phyloP scores from a whole-genome alignment of 2,888 invertebrate species.

The Scaeva pyrastri region DNA sequence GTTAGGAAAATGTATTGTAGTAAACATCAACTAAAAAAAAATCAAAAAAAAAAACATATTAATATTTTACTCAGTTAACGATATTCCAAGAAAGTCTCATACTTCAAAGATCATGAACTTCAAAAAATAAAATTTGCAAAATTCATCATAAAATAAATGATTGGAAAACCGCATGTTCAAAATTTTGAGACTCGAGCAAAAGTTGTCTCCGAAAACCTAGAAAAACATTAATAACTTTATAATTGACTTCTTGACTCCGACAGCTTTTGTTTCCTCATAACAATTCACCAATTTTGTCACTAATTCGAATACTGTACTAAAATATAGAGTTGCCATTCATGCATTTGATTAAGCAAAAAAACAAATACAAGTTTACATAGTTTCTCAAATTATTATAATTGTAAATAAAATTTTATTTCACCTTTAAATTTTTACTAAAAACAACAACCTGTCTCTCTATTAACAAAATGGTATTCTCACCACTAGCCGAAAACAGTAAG shows the following conservation, averaged over 20 bases:
- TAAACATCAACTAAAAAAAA: slow-evolving; percentile 22
- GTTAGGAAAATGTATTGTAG: slow-evolving; percentile 22
- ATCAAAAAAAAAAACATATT: background rate
- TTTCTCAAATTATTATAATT: slow-evolving; percentile 13
- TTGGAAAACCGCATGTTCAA: slow-evolving; percentile 21
- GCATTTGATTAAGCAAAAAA: background rate
- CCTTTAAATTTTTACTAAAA: slow-evolving; percentile 56
- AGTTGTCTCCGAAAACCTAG: background rate
- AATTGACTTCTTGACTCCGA: background rate
- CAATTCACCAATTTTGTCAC: background rate
- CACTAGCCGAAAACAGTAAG: slow-evolving; percentile 78
- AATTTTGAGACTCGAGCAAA: background rate
- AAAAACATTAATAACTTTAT: background rate
- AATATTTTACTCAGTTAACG: background rate
- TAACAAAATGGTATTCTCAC: slow-evolving; percentile 74
- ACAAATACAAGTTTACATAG: background rate
- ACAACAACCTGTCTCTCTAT: slow-evolving; percentile 56
- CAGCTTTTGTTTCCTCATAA: slow-evolving; percentile 8
- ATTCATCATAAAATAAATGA: background rate
- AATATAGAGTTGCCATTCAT: background rate
- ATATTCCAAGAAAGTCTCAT: background rate
- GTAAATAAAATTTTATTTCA: slow-evolving; percentile 56
- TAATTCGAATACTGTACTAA: slow-evolving; percentile 1
- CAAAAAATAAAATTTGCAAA: background rate
- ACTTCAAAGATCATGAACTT: background rate